A percentile compares a stretch with the other conserved stretches of the same genome.
Evolutionary conservation across 2,797 vertebrate genomes (phyloP).

Genomic region (Sphenodon punctatus): DNA sequence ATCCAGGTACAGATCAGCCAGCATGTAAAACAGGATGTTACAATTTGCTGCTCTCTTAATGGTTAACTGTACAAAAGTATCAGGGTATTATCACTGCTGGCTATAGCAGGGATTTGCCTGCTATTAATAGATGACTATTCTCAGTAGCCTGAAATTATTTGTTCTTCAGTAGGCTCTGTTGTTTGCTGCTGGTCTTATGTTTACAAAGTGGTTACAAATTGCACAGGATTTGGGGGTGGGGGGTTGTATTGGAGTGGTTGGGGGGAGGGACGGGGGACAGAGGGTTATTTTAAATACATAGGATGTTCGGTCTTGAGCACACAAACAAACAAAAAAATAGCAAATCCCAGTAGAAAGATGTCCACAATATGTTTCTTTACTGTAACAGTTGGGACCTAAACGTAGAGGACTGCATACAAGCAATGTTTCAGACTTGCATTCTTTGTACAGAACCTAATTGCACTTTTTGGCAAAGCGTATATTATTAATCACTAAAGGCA

Average conservation of each 20-base stretch:
- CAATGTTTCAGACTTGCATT: background rate
- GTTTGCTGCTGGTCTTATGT: conserved; percentile 54
- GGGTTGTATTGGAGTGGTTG: background rate
- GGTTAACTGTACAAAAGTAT: conserved; percentile 55
- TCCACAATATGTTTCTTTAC: background rate
- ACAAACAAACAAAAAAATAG: background rate
- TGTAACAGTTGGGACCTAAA: conserved; percentile 4
- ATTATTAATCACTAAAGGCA: conserved; percentile 30
- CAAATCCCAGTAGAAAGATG: background rate
- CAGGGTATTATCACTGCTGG: conserved; percentile 65
- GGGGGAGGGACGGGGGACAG: background rate
- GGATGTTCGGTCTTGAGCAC: background rate
- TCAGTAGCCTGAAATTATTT: conserved; percentile 54
- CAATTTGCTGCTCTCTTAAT: conserved; percentile 34
- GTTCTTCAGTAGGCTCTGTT: conserved; percentile 43
- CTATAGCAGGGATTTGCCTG: conserved; percentile 67
- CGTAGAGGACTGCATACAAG: background rate
- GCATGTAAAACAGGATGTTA: background rate
- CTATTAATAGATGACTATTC: conserved; percentile 74
- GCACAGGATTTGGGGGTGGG: background rate
- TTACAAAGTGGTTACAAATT: conserved; percentile 37
- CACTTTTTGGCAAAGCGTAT: conserved; percentile 7
- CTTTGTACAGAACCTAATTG: background rate
- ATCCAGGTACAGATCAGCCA: conserved; percentile 2
- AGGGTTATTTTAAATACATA: background rate